Percentiles rank a stretch among this genome's conserved stretches.
phyloP scores from a whole-genome alignment of 2,888 invertebrate genomes.

The Tuta absoluta region DNA sequence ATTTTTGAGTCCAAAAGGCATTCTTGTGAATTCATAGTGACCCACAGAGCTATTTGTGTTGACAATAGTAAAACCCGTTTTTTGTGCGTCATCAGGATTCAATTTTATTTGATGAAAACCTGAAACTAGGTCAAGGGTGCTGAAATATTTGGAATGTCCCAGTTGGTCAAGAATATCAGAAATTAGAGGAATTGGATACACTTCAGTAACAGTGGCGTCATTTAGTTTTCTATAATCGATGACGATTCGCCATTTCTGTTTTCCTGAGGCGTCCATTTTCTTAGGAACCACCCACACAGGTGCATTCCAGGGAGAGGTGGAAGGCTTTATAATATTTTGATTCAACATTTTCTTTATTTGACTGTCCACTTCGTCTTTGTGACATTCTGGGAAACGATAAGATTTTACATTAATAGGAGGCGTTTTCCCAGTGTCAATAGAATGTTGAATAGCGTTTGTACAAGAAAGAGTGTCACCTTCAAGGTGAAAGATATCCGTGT shows the following conservation, averaged over 20 bases:
- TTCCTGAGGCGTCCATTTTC: slow-evolving; percentile 27
- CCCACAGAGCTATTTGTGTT: slow-evolving; percentile 17
- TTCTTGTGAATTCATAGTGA: slow-evolving; percentile 27
- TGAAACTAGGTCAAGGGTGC: slow-evolving; percentile 29
- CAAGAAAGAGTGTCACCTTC: slow-evolving; percentile 9
- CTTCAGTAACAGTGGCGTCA: slow-evolving; percentile 28
- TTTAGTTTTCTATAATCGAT: slow-evolving; percentile 39
- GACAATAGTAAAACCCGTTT: slow-evolving; percentile 24
- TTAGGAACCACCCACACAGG: slow-evolving; percentile 34
- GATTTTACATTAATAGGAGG: slow-evolving; percentile 15
- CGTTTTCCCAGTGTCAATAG: not conserved
- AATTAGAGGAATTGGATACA: slow-evolving; percentile 33
- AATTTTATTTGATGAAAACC: slow-evolving; percentile 31
- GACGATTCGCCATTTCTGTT: slow-evolving; percentile 41
- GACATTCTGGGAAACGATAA: slow-evolving; percentile 12
- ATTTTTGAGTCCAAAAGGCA: slow-evolving; percentile 29
- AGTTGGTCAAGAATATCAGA: slow-evolving; percentile 27
- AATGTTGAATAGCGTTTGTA: not conserved
- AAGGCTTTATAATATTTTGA: slow-evolving; percentile 23
- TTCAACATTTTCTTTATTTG: slow-evolving; percentile 16
- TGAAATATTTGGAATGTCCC: slow-evolving; percentile 27
- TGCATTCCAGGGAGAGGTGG: slow-evolving; percentile 31
- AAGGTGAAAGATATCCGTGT: slow-evolving; percentile 14
- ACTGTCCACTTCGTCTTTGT: slow-evolving; percentile 15
- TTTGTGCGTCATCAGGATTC: slow-evolving; percentile 4